These are phyloP conservation scores for Latrodectus elegans DNA, from an alignment of 2,888 invertebrate species.

Conservation along the genomic window DNA sequence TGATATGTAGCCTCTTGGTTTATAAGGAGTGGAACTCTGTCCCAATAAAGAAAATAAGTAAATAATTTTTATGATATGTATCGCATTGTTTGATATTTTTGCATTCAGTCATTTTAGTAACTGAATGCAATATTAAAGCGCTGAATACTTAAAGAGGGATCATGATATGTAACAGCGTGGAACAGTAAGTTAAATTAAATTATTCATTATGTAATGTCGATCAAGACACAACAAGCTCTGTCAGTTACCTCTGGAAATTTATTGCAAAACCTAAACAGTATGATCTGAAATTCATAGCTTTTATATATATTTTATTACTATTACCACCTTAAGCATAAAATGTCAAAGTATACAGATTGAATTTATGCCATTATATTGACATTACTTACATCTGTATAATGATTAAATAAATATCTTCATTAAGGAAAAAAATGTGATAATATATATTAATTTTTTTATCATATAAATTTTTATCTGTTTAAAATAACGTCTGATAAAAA, in stretches of 20 bases:
- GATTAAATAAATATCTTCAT: too few relatives aligned
- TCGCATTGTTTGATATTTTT: constrained; percentile 19
- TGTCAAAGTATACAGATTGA: background rate
- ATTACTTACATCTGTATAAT: too few relatives aligned
- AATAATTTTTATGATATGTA: constrained; percentile 33
- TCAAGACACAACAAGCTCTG: background rate
- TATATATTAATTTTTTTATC: too few relatives aligned
- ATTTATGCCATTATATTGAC: too few relatives aligned
- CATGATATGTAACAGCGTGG: constrained; percentile 1
- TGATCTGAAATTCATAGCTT: background rate
- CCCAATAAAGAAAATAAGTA: background rate
- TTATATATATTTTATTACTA: background rate
- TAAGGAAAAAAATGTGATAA: too few relatives aligned
- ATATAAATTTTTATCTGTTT: too few relatives aligned
- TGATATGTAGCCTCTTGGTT: constrained; percentile 66
- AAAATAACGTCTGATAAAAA: too few relatives aligned
- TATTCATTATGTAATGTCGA: background rate
- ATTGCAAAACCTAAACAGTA: background rate
- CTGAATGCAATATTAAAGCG: background rate
- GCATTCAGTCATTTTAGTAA: background rate
- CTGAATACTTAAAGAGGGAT: background rate
- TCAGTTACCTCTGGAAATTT: background rate
- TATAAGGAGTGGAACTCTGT: constrained; percentile 1
- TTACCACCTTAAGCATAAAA: background rate
- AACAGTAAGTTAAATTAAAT: background rate